These are phyloP conservation scores for Lithobates pipiens DNA, from an alignment of 2,797 vertebrate species.

Conservation along the genomic window DNA sequence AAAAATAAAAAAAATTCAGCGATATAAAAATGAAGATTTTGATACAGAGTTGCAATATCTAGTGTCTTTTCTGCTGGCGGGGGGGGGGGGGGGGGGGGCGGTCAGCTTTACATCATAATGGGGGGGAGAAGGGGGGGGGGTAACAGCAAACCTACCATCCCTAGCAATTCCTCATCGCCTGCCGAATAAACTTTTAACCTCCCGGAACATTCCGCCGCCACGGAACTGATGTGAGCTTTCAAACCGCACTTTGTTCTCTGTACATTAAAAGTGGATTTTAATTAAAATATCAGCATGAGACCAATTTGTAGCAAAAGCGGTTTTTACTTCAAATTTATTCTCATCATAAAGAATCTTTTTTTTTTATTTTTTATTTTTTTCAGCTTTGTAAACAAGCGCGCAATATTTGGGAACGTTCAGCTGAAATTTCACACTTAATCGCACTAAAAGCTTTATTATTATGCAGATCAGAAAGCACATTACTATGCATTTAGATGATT, in stretches of 20 bases:
- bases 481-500: slow-evolving; percentile 37
- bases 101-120: too few relatives aligned
- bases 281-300: slow-evolving; percentile 43
- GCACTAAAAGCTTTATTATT: slow-evolving; percentile 35
- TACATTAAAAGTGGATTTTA: slow-evolving; percentile 42
- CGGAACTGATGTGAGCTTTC: slow-evolving; percentile 8
- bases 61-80: too few relatives aligned
- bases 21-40: too few relatives aligned
- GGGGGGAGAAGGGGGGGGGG: too few relatives aligned
- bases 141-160: too few relatives aligned
- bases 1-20: too few relatives aligned
- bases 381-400: slow-evolving; percentile 12
- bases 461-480: background rate
- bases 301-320: slow-evolving; percentile 13
- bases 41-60: too few relatives aligned
- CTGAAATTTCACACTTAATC: slow-evolving; percentile 41
- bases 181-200: slow-evolving; percentile 35
- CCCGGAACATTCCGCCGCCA: background rate
- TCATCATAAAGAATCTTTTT: slow-evolving; percentile 12
- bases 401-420: background rate
- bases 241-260: background rate
- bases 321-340: slow-evolving; percentile 24
- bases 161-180: background rate
- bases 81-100: too few relatives aligned
- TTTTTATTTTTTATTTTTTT: too few relatives aligned